Conservation (phyloP, 1,140 invertebrate genomes). For the Cydia pomonella region DNA sequence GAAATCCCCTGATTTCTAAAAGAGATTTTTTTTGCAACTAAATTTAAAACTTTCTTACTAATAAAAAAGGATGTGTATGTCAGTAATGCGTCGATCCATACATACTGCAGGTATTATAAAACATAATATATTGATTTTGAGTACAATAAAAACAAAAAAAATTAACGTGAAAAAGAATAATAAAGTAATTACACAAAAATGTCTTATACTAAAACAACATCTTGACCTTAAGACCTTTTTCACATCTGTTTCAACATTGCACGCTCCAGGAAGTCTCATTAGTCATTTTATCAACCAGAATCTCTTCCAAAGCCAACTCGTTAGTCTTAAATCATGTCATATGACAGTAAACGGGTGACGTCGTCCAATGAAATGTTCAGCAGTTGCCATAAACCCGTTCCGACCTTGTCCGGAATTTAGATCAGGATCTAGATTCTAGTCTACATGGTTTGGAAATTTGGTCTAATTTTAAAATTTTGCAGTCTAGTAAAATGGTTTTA, state of each 20-base stretch:
- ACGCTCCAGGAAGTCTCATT: constrained; percentile 2
- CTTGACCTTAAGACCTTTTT: not conserved
- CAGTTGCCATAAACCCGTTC: not conserved
- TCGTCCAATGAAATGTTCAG: not conserved
- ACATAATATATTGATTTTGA: too few relatives aligned
- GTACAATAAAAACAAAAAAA: too few relatives aligned
- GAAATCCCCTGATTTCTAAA: too few relatives aligned
- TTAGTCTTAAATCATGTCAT: constrained; percentile 25
- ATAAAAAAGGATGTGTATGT: too few relatives aligned
- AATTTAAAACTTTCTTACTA: too few relatives aligned
- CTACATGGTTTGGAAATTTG: not conserved
- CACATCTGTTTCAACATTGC: not conserved
- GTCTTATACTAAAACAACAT: not conserved
- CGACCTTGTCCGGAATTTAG: constrained; percentile 13
- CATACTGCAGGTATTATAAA: too few relatives aligned
- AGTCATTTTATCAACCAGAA: not conserved
- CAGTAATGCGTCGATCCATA: too few relatives aligned
- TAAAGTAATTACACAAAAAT: too few relatives aligned
- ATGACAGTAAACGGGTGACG: constrained; percentile 9
- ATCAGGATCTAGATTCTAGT: not conserved
- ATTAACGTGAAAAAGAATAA: too few relatives aligned
- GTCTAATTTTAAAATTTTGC: not conserved
- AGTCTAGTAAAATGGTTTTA: not conserved
- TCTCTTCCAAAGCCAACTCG: constrained; percentile 20
- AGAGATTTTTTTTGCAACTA: too few relatives aligned